These are phyloP conservation scores for Cryptosula pallasiana DNA, from an alignment of 2,888 invertebrate species.

Conservation along the genomic window DNA sequence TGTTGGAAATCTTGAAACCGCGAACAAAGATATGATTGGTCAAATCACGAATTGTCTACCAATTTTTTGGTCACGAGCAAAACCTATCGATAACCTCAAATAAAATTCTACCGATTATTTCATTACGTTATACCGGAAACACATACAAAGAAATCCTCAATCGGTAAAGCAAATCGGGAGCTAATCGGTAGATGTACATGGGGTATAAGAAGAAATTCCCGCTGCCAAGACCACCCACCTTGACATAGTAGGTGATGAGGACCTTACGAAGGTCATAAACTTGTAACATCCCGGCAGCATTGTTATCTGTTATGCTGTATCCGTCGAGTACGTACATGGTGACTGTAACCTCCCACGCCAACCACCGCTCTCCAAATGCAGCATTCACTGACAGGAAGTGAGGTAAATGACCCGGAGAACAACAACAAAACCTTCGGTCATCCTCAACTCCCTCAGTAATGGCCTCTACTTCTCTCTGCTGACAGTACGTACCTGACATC, in stretches of 20 bases:
- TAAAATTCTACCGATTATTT: too few relatives aligned
- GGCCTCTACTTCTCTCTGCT: slow-evolving; percentile 91
- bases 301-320: slow-evolving; percentile 96
- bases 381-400: slow-evolving; percentile 88
- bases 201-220: too few relatives aligned
- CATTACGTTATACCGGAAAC: too few relatives aligned
- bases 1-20: too few relatives aligned
- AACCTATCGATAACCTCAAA: too few relatives aligned
- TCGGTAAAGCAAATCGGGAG: too few relatives aligned
- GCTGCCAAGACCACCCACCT: slow-evolving; percentile 66
- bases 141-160: too few relatives aligned
- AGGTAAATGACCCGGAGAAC: slow-evolving; percentile 80
- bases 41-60: too few relatives aligned
- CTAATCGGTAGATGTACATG: too few relatives aligned
- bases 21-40: too few relatives aligned
- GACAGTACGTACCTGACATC: slow-evolving; percentile 91
- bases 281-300: slow-evolving; percentile 92
- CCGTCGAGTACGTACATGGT: slow-evolving; percentile 97
- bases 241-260: slow-evolving; percentile 93
- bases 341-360: slow-evolving; percentile 91
- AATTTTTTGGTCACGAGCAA: too few relatives aligned
- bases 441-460: slow-evolving; percentile 96
- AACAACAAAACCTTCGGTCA: slow-evolving; percentile 85
- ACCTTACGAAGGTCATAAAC: slow-evolving; percentile 95
- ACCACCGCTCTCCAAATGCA: slow-evolving; percentile 94